phyloP scores from a whole-genome alignment of 2,113 vertebrate genomes.

The Nansenia antarctica region DNA sequence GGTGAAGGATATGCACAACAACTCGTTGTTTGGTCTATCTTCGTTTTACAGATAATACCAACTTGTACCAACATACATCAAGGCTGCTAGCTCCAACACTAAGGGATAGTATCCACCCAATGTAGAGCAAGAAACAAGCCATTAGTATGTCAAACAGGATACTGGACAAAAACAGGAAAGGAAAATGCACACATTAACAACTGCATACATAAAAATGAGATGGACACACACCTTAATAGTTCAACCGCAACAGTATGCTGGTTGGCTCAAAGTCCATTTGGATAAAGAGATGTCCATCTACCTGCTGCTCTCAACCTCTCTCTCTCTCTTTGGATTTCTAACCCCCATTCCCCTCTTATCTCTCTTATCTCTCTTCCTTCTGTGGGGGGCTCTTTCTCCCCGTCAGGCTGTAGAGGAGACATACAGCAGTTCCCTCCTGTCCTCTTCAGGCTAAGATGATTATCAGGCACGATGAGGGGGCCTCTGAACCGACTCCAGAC shows the following conservation, averaged over 20 bases:
- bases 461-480: slow-evolving; percentile 24
- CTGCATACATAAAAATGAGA: too few relatives aligned
- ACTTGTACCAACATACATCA: too few relatives aligned
- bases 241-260: neutral
- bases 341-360: neutral
- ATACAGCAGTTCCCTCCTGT: slow-evolving; percentile 18
- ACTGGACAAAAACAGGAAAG: too few relatives aligned
- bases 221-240: neutral
- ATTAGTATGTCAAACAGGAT: too few relatives aligned
- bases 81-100: too few relatives aligned
- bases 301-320: neutral
- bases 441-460: slow-evolving; percentile 25
- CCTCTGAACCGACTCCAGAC: slow-evolving; percentile 43
- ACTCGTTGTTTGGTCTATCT: too few relatives aligned
- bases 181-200: too few relatives aligned
- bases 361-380: neutral
- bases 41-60: too few relatives aligned
- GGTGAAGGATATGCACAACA: too few relatives aligned
- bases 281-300: slow-evolving; percentile 44
- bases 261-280: slow-evolving; percentile 27
- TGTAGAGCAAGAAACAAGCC: too few relatives aligned
- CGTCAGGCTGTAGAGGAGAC: slow-evolving; percentile 16
- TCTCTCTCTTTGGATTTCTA: neutral
- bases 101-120: too few relatives aligned
- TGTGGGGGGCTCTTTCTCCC: slow-evolving; percentile 22